Percentiles rank a stretch among this genome's conserved stretches.
Conservation (phyloP, 2,113 vertebrate genomes). For the Ellobius talpinus region DNA sequence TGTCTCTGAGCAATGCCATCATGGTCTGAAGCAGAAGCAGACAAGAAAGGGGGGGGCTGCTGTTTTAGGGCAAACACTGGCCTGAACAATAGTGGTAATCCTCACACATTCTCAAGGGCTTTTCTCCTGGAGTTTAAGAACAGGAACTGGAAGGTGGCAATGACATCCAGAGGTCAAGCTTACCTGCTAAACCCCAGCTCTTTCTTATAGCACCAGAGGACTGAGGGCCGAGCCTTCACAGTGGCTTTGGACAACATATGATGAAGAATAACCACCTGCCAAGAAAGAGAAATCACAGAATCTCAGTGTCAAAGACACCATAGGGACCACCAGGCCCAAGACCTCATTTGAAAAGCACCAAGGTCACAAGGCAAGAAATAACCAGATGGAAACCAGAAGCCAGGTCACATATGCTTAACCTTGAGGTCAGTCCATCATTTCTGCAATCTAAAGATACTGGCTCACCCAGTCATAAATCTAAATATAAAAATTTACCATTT, state of each 20-base stretch:
- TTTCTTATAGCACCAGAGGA: conserved; percentile 99
- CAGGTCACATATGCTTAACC: neutral
- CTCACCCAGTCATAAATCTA: neutral
- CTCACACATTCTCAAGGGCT: neutral
- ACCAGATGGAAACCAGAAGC: neutral
- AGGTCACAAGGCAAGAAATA: neutral
- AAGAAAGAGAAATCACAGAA: conserved; percentile 38
- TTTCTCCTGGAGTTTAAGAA: neutral
- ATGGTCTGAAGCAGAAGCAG: neutral
- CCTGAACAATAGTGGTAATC: neutral
- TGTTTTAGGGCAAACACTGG: neutral
- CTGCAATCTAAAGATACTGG: neutral
- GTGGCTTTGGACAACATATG: conserved; percentile 98
- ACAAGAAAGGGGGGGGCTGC: neutral
- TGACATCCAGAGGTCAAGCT: neutral
- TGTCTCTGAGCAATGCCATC: neutral
- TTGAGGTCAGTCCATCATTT: neutral
- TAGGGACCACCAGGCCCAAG: neutral
- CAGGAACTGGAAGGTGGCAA: neutral
- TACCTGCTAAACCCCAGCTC: conserved; percentile 98
- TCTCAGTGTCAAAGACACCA: neutral
- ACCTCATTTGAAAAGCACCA: neutral
- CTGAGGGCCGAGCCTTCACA: conserved; percentile 95
- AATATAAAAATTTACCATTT: neutral
- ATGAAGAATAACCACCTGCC: conserved; percentile 98